Percentiles rank a stretch among this genome's conserved stretches.
These are phyloP conservation scores for Onychomys leucogaster DNA, from an alignment of 2,797 vertebrate genomes.

Conservation along the genomic window DNA sequence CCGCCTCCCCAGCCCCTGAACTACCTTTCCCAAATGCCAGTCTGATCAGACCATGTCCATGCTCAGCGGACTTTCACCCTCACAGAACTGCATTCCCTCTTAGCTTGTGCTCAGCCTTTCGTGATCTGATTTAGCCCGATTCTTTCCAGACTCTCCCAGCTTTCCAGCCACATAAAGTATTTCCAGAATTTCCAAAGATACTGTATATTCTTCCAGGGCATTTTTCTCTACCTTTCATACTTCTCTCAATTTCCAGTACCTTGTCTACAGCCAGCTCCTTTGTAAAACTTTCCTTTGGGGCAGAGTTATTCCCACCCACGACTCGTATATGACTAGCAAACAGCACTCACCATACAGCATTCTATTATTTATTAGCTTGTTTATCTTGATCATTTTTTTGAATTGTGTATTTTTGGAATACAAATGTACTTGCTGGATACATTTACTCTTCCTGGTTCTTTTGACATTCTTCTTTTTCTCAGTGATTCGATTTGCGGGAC, in stretches of 20 bases:
- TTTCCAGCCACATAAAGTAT: constrained; percentile 10
- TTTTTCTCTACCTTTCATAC: constrained; percentile 37
- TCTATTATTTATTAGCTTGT: constrained; percentile 16
- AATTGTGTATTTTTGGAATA: not conserved
- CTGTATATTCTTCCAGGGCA: not conserved
- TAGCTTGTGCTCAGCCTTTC: not conserved
- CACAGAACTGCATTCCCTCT: not conserved
- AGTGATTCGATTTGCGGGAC: not conserved
- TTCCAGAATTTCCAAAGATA: not conserved
- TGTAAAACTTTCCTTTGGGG: constrained; percentile 1
- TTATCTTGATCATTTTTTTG: not conserved
- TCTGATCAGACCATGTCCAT: not conserved
- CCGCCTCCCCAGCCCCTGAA: not conserved
- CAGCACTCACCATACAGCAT: not conserved
- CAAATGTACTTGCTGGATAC: not conserved
- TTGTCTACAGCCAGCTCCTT: not conserved
- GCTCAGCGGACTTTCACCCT: constrained; percentile 10
- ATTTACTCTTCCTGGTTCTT: not conserved
- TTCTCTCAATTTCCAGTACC: not conserved
- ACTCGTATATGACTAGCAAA: not conserved
- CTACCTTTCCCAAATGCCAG: constrained; percentile 34
- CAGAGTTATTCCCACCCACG: not conserved
- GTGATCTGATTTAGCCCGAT: not conserved
- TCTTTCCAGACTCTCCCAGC: not conserved
- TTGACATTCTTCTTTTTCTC: not conserved